Base-by-base conservation (phyloP, 2,888 invertebrate species). In the Rhamphomyia laevipes region DNA sequence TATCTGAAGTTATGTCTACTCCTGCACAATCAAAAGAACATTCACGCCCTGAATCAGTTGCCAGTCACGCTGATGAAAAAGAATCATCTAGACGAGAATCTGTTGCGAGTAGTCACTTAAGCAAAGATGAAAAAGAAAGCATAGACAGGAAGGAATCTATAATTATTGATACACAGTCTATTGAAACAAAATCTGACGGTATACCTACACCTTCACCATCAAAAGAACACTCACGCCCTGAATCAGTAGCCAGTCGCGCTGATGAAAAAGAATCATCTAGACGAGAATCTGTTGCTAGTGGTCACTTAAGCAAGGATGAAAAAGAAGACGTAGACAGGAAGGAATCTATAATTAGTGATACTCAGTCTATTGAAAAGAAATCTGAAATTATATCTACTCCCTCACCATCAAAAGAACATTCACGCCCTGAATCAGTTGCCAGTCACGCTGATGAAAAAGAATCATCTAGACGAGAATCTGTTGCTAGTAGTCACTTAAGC, bases 201-300 rank as follows among this genome's bases (percentile, higher is more conserved):
- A 53, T 18, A 58, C n/a, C n/a, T n/a, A 56, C 50, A 1, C 51
- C 47, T 55, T 55, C 44, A 51, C 55, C 23, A n/a, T n/a, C n/a
- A n/a, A n/a, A n/a, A n/a, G n/a, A n/a, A n/a, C n/a, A n/a, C n/a
- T n/a, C n/a, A n/a, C n/a, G n/a, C n/a, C n/a, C 58, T n/a, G n/a
- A n/a, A n/a, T n/a, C n/a, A n/a, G n/a, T n/a, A n/a, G n/a, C n/a
- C n/a, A n/a, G n/a, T n/a, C n/a, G n/a, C n/a, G n/a, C n/a, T n/a
- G n/a, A n/a, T n/a, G n/a, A n/a, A n/a, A 57, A 48, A 21, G 53
- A 55, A 37, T 16, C 46, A 0, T 56, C 56, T 1, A 21, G 55
- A 0, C 54, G 48, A 7, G 56, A 55, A 15, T 59, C 58, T 0
- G 53, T 54, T 5, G 41, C 42, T 0, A 49, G 13, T 51, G 56